Percentiles rank a stretch among this genome's conserved stretches.
phyloP scores from a whole-genome alignment of 2,113 vertebrate species.

The Neodontobutis hainanensis region DNA sequence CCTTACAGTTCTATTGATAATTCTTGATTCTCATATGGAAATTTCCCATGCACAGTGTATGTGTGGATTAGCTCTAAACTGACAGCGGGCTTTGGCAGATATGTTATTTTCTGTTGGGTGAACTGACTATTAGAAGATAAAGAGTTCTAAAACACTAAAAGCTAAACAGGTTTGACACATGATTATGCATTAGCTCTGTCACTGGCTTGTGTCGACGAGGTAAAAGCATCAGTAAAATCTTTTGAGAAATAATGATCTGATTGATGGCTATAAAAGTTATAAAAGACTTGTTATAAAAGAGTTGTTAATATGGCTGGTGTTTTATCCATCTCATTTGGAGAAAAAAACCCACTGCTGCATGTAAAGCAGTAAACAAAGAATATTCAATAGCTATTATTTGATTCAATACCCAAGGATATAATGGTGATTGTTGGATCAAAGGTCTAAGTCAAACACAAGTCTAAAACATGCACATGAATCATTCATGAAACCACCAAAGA shows the following conservation, averaged over 20 bases:
- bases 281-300: too few relatives aligned
- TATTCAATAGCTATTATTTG: neutral
- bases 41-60: neutral
- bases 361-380: constrained; percentile 12
- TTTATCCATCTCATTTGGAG: too few relatives aligned
- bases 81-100: neutral
- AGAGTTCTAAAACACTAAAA: neutral
- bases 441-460: constrained; percentile 33
- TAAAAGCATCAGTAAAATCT: too few relatives aligned
- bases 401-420: constrained; percentile 9
- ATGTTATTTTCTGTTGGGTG: neutral
- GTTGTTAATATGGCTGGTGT: neutral
- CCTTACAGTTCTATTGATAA: neutral
- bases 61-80: neutral
- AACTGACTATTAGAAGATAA: neutral
- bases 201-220: too few relatives aligned
- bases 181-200: too few relatives aligned
- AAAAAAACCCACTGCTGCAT: neutral
- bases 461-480: constrained; percentile 37
- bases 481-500: constrained; percentile 26
- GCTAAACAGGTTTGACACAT: too few relatives aligned
- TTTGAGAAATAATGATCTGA: too few relatives aligned
- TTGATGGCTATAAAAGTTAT: too few relatives aligned
- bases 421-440: constrained; percentile 48
- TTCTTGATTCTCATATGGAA: neutral